Percentiles rank a stretch among this genome's conserved stretches.
These are phyloP conservation scores for Varecia variegata DNA, from an alignment of 2,797 vertebrate genomes.

Conservation along the genomic window DNA sequence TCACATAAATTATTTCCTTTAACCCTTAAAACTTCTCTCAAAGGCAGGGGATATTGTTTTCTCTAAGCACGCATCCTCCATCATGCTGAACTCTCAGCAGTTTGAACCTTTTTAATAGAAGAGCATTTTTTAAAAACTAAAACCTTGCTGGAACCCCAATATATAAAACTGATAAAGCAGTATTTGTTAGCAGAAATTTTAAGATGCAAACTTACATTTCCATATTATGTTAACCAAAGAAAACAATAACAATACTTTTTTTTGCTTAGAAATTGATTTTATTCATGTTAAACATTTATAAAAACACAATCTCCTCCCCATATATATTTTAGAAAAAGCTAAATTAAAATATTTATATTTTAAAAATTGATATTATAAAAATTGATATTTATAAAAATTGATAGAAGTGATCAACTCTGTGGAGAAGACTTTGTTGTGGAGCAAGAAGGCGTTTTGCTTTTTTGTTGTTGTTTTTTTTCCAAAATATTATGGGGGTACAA, in stretches of 20 bases:
- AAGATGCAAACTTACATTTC: not conserved
- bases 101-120: not conserved
- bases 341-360: no score
- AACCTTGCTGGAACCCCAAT: not conserved
- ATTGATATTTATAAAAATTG: no score
- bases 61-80: not conserved
- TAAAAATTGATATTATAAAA: no score
- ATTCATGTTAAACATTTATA: not conserved
- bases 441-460: not conserved
- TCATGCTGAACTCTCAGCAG: not conserved
- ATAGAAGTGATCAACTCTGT: not conserved
- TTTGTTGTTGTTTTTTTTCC: not conserved
- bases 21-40: not conserved
- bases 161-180: not conserved
- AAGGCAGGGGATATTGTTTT: not conserved
- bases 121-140: not conserved
- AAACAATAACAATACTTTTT: not conserved
- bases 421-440: not conserved
- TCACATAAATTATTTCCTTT: not conserved
- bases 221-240: not conserved
- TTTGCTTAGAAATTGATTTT: not conserved
- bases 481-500: no score
- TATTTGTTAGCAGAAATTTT: not conserved
- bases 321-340: not conserved
- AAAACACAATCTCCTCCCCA: not conserved